These are phyloP conservation scores for Amblyornis subalaris DNA, from an alignment of 2,113 vertebrate species.

Conservation along the genomic window DNA sequence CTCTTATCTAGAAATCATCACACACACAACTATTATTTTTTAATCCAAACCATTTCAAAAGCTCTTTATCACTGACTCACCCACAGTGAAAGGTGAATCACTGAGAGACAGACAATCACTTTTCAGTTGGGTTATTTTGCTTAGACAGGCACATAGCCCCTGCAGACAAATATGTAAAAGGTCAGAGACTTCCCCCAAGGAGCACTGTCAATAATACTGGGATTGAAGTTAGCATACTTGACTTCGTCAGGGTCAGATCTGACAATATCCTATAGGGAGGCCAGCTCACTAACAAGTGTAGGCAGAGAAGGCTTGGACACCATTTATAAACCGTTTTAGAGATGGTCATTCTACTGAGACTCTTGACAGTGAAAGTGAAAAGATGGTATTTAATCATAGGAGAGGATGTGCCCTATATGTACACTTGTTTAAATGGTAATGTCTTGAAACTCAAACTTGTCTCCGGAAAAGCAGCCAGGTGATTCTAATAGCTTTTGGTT, in stretches of 20 bases:
- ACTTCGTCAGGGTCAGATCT: neutral
- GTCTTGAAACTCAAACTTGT: too few relatives aligned
- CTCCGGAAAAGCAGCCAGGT: too few relatives aligned
- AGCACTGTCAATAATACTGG: neutral
- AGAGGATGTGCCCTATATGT: too few relatives aligned
- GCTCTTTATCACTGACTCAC: neutral
- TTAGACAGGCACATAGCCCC: neutral
- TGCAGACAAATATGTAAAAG: neutral
- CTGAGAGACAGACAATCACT: neutral
- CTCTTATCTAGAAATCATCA: neutral
- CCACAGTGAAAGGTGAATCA: neutral
- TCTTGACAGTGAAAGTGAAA: too few relatives aligned
- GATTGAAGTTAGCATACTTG: neutral
- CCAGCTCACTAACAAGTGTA: neutral
- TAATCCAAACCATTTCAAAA: neutral
- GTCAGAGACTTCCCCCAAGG: neutral
- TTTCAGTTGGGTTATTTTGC: neutral
- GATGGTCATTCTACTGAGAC: too few relatives aligned
- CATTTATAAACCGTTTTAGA: too few relatives aligned
- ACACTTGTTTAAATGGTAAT: too few relatives aligned
- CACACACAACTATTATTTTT: neutral
- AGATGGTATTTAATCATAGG: too few relatives aligned
- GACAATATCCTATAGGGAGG: neutral
- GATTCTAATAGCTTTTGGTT: too few relatives aligned
- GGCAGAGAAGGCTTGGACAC: neutral